A percentile compares a stretch with the other conserved stretches of the same genome.
Evolutionary conservation across 1,140 invertebrate species (phyloP).

Genomic region (Ectropis grisescens): DNA sequence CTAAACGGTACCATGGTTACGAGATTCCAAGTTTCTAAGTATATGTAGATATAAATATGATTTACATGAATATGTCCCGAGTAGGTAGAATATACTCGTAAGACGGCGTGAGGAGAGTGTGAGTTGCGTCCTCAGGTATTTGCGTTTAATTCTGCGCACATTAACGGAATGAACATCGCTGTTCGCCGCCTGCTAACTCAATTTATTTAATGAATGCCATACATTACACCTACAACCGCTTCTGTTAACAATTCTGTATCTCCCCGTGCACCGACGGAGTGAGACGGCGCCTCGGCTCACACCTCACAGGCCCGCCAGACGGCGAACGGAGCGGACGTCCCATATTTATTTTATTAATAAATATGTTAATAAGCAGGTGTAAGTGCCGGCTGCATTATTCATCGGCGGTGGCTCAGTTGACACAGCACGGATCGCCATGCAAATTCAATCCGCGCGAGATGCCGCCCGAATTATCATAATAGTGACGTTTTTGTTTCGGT

Average conservation of each 20-base stretch:
- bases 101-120: no score
- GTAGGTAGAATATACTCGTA: no score
- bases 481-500: slow-evolving; percentile 67
- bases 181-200: slow-evolving; percentile 36
- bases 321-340: slow-evolving; percentile 36
- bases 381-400: slow-evolving; percentile 64
- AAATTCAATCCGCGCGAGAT: slow-evolving; percentile 61
- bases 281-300: no score
- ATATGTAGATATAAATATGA: no score
- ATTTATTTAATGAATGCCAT: slow-evolving; percentile 64
- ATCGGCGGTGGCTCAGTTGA: slow-evolving; percentile 57
- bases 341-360: slow-evolving; percentile 69
- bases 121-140: no score
- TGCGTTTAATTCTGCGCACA: slow-evolving; percentile 46
- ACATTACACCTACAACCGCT: slow-evolving; percentile 51
- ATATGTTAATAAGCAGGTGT: slow-evolving; percentile 69
- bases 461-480: slow-evolving; percentile 65
- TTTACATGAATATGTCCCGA: no score
- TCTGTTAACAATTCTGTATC: slow-evolving; percentile 40
- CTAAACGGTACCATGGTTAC: no score
- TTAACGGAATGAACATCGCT: slow-evolving; percentile 53
- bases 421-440: slow-evolving; percentile 62
- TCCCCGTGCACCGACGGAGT: slow-evolving; percentile 2
- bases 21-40: no score
- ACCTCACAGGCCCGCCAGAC: slow-evolving; percentile 27